A percentile compares a stretch with the other conserved stretches of the same genome.
Evolutionary conservation across 2,888 invertebrate genomes (phyloP).

Genomic region (Eupeodes luniger): DNA sequence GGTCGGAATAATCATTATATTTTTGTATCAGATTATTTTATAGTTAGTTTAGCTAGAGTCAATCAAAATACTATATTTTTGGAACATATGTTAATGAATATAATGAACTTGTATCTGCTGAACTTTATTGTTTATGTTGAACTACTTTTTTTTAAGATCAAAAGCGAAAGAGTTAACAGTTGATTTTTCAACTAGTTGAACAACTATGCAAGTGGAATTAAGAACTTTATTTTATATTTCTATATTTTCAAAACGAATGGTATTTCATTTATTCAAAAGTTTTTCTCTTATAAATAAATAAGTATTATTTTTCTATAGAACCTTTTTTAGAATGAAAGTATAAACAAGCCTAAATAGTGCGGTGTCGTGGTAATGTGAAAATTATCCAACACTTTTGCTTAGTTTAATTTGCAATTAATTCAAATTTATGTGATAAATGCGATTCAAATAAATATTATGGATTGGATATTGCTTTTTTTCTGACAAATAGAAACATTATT

Average conservation of each 20-base stretch:
- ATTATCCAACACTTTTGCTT: slow-evolving; percentile 10
- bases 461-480: neutral
- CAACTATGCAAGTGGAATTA: too few species aligned
- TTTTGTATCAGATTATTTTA: neutral
- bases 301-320: neutral
- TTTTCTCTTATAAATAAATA: too few species aligned
- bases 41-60: neutral
- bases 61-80: too few species aligned
- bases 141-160: too few species aligned
- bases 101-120: too few species aligned
- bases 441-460: slow-evolving; percentile 7
- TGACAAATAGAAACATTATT: slow-evolving; percentile 19
- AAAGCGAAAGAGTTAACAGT: too few species aligned
- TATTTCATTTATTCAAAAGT: neutral
- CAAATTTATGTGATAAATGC: slow-evolving; percentile 1
- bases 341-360: neutral
- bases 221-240: too few species aligned
- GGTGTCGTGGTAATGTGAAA: slow-evolving; percentile 12
- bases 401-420: slow-evolving; percentile 18
- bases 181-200: too few species aligned
- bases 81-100: too few species aligned
- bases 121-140: too few species aligned
- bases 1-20: neutral
- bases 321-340: neutral
- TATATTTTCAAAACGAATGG: neutral